Percentiles rank a stretch among this genome's conserved stretches.
These are phyloP conservation scores for Mustela lutreola DNA, from an alignment of 2,113 vertebrate genomes.

Conservation along the genomic window DNA sequence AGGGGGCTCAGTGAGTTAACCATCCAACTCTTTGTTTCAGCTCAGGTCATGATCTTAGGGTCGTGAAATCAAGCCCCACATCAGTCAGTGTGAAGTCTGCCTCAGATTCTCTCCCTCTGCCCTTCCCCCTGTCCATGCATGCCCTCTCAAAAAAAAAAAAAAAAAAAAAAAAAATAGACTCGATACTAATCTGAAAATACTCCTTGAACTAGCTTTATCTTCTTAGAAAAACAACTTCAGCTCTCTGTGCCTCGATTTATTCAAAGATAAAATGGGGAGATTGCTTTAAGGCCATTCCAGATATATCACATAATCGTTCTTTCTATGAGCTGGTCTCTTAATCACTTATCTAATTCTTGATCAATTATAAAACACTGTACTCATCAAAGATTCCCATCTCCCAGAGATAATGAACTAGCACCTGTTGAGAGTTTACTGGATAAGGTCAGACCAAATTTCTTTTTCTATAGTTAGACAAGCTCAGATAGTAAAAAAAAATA, in stretches of 20 bases:
- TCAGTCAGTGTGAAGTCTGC: neutral
- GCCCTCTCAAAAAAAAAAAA: neutral
- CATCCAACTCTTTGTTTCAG: neutral
- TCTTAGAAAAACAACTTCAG: neutral
- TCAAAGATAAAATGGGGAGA: neutral
- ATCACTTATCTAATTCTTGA: neutral
- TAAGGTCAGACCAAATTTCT: neutral
- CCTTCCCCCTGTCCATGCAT: neutral
- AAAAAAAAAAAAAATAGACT: neutral
- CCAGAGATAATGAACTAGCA: neutral
- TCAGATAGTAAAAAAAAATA: conserved; percentile 19
- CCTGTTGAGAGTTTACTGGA: neutral
- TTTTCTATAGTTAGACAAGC: conserved; percentile 48
- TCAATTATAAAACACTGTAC: neutral
- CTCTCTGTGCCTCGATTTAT: neutral
- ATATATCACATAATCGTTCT: neutral
- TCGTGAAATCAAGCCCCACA: neutral
- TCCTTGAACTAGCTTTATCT: neutral
- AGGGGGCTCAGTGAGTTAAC: neutral
- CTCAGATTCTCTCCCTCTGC: neutral
- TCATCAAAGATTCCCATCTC: neutral
- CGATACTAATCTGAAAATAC: neutral
- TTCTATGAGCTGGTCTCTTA: neutral
- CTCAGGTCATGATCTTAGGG: neutral
- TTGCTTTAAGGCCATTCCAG: neutral